These are phyloP conservation scores for Polymixis lichenea DNA, from an alignment of 2,888 invertebrate species.

Conservation along the genomic window DNA sequence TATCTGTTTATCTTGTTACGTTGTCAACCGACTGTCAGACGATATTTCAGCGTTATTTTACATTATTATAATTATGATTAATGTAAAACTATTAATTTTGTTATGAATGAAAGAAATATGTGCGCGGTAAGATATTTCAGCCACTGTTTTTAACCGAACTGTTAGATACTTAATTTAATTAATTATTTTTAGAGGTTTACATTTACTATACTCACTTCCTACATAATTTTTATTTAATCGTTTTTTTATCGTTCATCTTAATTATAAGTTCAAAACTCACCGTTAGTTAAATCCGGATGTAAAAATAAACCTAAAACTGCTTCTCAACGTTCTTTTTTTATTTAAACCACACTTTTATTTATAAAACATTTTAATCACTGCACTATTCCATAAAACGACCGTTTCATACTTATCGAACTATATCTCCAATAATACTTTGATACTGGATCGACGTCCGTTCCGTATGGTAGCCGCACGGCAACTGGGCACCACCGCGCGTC, in stretches of 20 bases:
- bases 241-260: background rate
- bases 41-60: slow-evolving; percentile 32
- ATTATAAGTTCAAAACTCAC: slow-evolving; percentile 36
- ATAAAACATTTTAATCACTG: slow-evolving; percentile 48
- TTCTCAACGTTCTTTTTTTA: background rate
- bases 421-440: slow-evolving; percentile 14
- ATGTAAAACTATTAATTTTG: slow-evolving; percentile 23
- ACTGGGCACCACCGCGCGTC: slow-evolving; percentile 46
- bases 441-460: slow-evolving; percentile 27
- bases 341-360: slow-evolving; percentile 35
- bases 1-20: slow-evolving; percentile 57
- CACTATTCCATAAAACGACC: slow-evolving; percentile 27
- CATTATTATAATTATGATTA: slow-evolving; percentile 29
- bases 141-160: background rate
- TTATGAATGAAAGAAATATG: background rate
- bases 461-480: slow-evolving; percentile 16
- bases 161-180: background rate
- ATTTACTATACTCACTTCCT: background rate
- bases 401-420: slow-evolving; percentile 38
- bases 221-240: background rate
- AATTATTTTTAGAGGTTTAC: background rate
- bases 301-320: slow-evolving; percentile 8
- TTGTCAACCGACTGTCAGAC: slow-evolving; percentile 53
- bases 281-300: slow-evolving; percentile 4
- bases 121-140: background rate